Evolutionary conservation across 2,888 invertebrate species (phyloP), one percentile per base, ranked within the genome.

Genomic region (Cataglyphis cursor): DNA sequence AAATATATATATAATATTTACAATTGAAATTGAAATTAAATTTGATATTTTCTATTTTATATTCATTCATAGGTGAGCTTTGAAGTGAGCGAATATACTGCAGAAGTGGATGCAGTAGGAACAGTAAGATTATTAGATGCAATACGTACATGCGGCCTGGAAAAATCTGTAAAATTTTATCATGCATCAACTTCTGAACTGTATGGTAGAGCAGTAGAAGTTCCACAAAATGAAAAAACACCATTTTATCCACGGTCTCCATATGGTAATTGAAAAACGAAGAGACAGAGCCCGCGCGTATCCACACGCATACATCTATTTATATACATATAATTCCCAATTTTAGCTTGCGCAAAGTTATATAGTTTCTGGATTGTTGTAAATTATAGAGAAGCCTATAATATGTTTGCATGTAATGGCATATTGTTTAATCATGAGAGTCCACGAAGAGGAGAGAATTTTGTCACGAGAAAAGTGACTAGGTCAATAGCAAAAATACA

Each of bases 391-490:
- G 99, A 99, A 94, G 99, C 99, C 0, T 99, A 99, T 94, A 96
- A 97, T 74, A 98, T 99, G 97, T 99, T 97, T 95, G 99, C 99
- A 0, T 99, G 99, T 93, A 99, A 99, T 95, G 99, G 99, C 0
- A 98, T 99, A 84, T 96, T 99, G 6, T 99, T 99, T 95, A 99
- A 99, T 95, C 99, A 99, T 94, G 99, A 99, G 95, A 98, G 98
- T 91, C 99, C 99, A 0, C 96, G 99, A 74, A 96, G 99, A 88
- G 99, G 99, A 15, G 99, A 99, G 95, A 99, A 98, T 93, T 99
- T 99, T 95, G 99, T 99, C 9, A 99, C 99, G 0, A 96, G 99
- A 88, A 99, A 99, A 96, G 99, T 99, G 86, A 99, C 99, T 0
- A 96, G 99, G 57, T 98, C 98, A 1, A 99, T 99, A 31, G 99